These are phyloP conservation scores for Pyrrhia umbra DNA, from an alignment of 2,888 invertebrate species.

Conservation along the genomic window DNA sequence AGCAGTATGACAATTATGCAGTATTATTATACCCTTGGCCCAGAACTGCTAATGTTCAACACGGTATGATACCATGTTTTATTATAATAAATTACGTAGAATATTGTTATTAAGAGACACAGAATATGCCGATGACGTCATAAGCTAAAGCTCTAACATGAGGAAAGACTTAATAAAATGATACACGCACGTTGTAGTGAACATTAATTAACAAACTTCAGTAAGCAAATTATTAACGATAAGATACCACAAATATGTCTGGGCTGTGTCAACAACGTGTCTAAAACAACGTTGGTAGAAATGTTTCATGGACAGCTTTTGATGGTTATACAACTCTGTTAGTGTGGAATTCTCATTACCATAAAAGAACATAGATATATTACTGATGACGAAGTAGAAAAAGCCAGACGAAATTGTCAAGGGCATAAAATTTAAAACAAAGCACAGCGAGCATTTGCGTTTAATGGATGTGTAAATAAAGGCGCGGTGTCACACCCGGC, in stretches of 20 bases:
- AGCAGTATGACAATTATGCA: conserved; percentile 41
- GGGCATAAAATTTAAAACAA: conserved; percentile 36
- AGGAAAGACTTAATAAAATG: conserved; percentile 39
- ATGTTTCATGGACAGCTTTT: conserved; percentile 28
- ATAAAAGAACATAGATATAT: conserved; percentile 32
- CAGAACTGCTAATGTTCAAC: conserved; percentile 49
- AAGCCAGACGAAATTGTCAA: conserved; percentile 29
- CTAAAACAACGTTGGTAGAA: conserved; percentile 36
- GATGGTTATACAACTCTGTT: conserved; percentile 40
- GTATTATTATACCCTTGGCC: conserved; percentile 59
- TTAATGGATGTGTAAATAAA: conserved; percentile 85
- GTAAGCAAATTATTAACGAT: conserved; percentile 29
- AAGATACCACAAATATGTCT: conserved; percentile 35
- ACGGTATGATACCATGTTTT: conserved; percentile 53
- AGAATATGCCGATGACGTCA: conserved; percentile 40
- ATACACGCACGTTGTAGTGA: conserved; percentile 9
- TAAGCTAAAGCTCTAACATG: conserved; percentile 33
- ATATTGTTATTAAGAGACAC: conserved; percentile 45
- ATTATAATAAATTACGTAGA: conserved; percentile 49
- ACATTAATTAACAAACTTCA: conserved; percentile 16
- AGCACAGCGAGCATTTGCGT: conserved; percentile 70
- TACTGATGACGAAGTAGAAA: conserved; percentile 1
- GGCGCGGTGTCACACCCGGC: conserved; percentile 77
- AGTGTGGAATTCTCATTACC: conserved; percentile 30
- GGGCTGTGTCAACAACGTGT: no score